phyloP scores from a whole-genome alignment of 2,888 invertebrate species.

The Andrena camellia region DNA sequence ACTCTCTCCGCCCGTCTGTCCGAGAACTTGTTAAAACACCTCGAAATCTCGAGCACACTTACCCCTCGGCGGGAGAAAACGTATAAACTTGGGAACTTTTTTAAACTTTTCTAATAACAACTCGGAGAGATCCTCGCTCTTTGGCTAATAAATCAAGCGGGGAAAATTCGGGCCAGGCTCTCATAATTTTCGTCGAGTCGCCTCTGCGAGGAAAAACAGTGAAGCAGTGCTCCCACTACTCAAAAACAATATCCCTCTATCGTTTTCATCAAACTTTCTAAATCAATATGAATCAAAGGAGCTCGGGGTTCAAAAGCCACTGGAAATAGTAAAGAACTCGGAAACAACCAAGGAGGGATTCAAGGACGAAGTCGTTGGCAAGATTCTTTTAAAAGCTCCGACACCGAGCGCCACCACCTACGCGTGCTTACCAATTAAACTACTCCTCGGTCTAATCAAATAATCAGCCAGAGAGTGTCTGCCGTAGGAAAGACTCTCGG shows the following conservation, averaged over 20 bases:
- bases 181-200: neutral
- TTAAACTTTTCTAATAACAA: conserved; percentile 52
- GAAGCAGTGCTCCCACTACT: neutral
- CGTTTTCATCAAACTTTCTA: neutral
- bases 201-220: neutral
- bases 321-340: too few species aligned
- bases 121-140: neutral
- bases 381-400: neutral
- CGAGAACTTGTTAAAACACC: conserved; percentile 34
- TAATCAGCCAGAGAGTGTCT: conserved; percentile 7
- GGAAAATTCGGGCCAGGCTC: neutral
- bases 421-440: neutral
- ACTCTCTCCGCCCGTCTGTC: neutral
- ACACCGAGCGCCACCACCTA: neutral
- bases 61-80: neutral
- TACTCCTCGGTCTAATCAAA: neutral
- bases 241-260: neutral
- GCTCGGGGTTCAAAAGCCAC: too few species aligned
- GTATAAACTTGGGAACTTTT: conserved; percentile 33
- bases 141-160: conserved; percentile 34
- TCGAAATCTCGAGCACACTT: conserved; percentile 14
- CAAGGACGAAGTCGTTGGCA: too few species aligned
- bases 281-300: too few species aligned
- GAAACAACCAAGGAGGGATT: too few species aligned
- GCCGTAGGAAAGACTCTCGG: conserved; percentile 9